Evolutionary conservation across 2,888 invertebrate genomes (phyloP), one percentile per base, ranked within the genome.

Genomic region (Rhogogaster chlorosoma): DNA sequence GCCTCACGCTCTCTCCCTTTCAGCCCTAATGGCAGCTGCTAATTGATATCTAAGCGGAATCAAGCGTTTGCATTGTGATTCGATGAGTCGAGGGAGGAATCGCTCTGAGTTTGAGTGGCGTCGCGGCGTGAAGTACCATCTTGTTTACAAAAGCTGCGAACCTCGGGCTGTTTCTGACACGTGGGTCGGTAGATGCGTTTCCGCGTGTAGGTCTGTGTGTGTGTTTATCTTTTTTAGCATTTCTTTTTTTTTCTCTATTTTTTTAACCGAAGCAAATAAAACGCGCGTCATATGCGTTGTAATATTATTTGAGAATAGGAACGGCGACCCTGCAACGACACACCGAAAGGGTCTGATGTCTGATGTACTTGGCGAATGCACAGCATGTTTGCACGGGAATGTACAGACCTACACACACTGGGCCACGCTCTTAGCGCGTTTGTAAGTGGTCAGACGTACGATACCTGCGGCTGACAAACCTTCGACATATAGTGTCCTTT

Each of bases 1-100:
- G 12, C 45, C 45, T 75, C 38, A 10, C 57, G n/a, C 61, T 61
- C 10, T 26, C 10, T 15, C 53, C 53, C 10, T 12, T 36, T 26
- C 57, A 78, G 83, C 84, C 83, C 87, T 88, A 89, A 90, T 87
- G 88, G 88, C 82, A 87, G 84, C 85, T 89, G 89, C 91, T 93
- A 93, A 93, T 93, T 93, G 93, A 93, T 93, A 92, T 92, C 92
- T 87, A 89, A 87, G 88, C 87, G 87, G 91, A 92, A 93, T 93
- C 92, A 90, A 93, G 92, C 93, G 93, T 93, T 93, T 93, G 92
- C 90, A 91, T 92, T 90, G 90, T 89, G 89, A 87, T 85, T 87
- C 85, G 84, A 86, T 75, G 73, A 61, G 80, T 12, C 22, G 80
- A 29, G 61, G 80, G 61, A 15, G 80, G 42, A 36, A 18, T 42